A percentile compares a stretch with the other conserved stretches of the same genome.
Conservation (phyloP, 2,797 vertebrate species). For the Arnoldichthys spilopterus region DNA sequence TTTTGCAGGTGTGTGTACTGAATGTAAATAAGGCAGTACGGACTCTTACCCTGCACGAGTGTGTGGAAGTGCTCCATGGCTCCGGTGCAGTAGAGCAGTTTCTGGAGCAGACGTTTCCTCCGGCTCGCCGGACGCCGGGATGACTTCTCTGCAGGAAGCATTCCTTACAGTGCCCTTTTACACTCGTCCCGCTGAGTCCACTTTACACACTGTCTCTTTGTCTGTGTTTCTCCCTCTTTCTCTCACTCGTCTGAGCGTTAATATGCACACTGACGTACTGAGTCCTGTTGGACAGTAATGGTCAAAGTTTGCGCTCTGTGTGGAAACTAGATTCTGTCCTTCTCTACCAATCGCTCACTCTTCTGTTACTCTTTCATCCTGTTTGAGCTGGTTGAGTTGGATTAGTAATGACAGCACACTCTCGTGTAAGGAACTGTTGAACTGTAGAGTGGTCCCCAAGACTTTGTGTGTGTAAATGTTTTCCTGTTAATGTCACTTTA, state of each 20-base stretch:
- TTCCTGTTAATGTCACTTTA: too few relatives aligned
- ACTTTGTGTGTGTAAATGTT: too few relatives aligned
- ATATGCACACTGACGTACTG: conserved; percentile 53
- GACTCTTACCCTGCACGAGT: conserved; percentile 70
- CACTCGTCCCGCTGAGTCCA: neutral
- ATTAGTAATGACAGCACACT: neutral
- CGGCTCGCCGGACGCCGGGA: conserved; percentile 39
- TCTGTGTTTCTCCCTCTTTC: neutral
- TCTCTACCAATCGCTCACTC: conserved; percentile 35
- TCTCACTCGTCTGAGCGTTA: conserved; percentile 12
- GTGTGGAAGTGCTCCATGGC: conserved; percentile 72
- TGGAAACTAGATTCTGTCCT: neutral
- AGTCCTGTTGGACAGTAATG: neutral
- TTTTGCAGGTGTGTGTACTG: neutral
- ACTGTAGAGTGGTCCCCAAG: too few relatives aligned
- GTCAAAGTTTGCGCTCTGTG: conserved; percentile 49
- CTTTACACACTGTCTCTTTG: neutral
- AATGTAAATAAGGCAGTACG: neutral
- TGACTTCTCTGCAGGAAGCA: conserved; percentile 41
- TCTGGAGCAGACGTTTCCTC: conserved; percentile 30
- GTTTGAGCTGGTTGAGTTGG: neutral
- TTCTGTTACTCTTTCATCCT: conserved; percentile 30
- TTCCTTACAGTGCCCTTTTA: neutral
- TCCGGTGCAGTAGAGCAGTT: conserved; percentile 68
- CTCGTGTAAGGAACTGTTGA: neutral